Conservation (phyloP, 2,888 invertebrate genomes). For the Cecidostiba fungosa region DNA sequence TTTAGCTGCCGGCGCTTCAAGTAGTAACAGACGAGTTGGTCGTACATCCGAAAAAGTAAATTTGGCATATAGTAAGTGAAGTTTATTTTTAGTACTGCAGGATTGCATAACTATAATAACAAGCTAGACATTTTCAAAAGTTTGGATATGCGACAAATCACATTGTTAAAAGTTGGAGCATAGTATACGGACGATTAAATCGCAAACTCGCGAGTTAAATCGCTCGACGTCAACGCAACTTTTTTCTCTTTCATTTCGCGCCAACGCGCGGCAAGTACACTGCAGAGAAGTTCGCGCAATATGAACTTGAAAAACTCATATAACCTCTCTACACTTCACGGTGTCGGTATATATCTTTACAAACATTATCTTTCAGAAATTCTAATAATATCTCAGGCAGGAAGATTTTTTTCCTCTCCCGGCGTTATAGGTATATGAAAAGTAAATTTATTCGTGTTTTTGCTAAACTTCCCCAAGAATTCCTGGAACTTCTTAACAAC, state of each 20-base stretch:
- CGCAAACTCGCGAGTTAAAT: too few relatives aligned
- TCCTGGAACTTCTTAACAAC: constrained; percentile 1
- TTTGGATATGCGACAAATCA: neutral
- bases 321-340: neutral
- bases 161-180: too few relatives aligned
- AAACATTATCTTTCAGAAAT: neutral
- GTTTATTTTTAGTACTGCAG: too few relatives aligned
- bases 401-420: neutral
- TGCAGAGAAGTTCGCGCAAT: neutral
- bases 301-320: neutral
- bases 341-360: neutral
- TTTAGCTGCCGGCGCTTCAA: neutral
- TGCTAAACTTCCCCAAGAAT: neutral
- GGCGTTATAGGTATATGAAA: neutral
- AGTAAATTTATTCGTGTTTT: neutral
- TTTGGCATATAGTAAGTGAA: too few relatives aligned
- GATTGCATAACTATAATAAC: too few relatives aligned
- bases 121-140: neutral
- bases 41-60: too few relatives aligned
- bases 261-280: too few relatives aligned
- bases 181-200: too few relatives aligned
- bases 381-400: neutral
- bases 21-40: constrained; percentile 23
- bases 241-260: neutral
- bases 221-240: neutral